Evolutionary conservation across 2,888 invertebrate genomes (phyloP), one percentile per base, ranked within the genome.

Genomic region (Elysia crispata): DNA sequence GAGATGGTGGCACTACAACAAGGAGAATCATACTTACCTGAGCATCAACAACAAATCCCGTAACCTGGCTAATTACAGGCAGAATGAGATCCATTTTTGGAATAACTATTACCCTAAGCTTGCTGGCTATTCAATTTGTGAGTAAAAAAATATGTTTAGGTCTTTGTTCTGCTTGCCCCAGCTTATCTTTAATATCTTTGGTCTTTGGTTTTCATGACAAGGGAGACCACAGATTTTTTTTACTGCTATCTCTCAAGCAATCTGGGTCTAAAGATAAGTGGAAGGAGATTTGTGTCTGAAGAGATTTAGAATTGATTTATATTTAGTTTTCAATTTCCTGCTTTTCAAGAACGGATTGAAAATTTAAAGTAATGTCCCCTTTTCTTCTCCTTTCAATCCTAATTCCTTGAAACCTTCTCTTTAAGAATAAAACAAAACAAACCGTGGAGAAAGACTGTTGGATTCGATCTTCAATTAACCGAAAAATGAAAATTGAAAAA

Each of bases 41-140:
- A 83, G 87, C 33, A 89, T 92, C 1, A 86, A 88, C 66, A 88
- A 90, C 76, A 86, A 87, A 49, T 87, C 89, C 0, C 82, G 82
- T 33, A 88, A 90, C 69, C 83, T 83, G 73, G 86, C 85, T 30
- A 88, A 90, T 84, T 92, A 89, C 84, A 82, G 91, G 60, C 91
- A 91, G 86, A 81, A 86, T n/a, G 81, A 90, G 54, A 90, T 87
- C 80, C 89, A 87, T 49, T 92, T 92, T 85, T 92, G 92, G 92
- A 84, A 86, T 28, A 87, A 90, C 30, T 91, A 91, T 79, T 91
- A 90, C 79, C 89, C 90, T 0, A 82, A 84, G 25, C 81, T 92
- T 11, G 87, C 89, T 1, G 87, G 84, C 57, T 86, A 88, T 70
- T 85, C 83, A 54, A 83, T 83, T 33, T 84, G 91, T 91, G 83